phyloP scores from a whole-genome alignment of 2,888 invertebrate species.

The Drosophila pseudotalamancana region DNA sequence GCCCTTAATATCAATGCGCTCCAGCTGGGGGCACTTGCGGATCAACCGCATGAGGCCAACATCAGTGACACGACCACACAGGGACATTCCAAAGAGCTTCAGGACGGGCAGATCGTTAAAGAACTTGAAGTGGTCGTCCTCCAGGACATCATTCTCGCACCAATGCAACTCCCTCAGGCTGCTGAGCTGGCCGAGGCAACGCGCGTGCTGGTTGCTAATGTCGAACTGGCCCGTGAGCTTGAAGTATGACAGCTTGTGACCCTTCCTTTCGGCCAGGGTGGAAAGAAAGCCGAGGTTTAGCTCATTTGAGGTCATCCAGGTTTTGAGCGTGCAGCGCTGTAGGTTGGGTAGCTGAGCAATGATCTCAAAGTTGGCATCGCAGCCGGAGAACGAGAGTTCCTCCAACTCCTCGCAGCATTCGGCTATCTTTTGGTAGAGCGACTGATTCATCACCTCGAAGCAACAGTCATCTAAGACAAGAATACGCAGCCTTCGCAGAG shows the following conservation, averaged over 20 bases:
- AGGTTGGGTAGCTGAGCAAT: constrained; percentile 59
- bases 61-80: constrained; percentile 54
- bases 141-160: constrained; percentile 56
- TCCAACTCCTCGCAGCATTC: constrained; percentile 54
- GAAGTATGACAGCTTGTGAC: constrained; percentile 46
- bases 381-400: constrained; percentile 64
- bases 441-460: constrained; percentile 65
- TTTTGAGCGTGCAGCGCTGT: constrained; percentile 59
- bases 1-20: constrained; percentile 40
- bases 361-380: constrained; percentile 65
- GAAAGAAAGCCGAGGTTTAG: constrained; percentile 57
- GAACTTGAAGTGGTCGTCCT: constrained; percentile 61
- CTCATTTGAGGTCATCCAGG: constrained; percentile 65
- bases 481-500: constrained; percentile 36
- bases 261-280: constrained; percentile 42
- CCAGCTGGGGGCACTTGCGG: constrained; percentile 45
- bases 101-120: constrained; percentile 53
- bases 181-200: constrained; percentile 52
- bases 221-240: constrained; percentile 61
- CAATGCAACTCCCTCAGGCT: constrained; percentile 49
- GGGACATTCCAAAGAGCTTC: constrained; percentile 27
- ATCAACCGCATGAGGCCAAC: constrained; percentile 51
- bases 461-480: constrained; percentile 66
- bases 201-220: constrained; percentile 57
- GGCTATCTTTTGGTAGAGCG: constrained; percentile 64